phyloP scores from a whole-genome alignment of 2,113 vertebrate species.

The Drymodes brunneopygia region DNA sequence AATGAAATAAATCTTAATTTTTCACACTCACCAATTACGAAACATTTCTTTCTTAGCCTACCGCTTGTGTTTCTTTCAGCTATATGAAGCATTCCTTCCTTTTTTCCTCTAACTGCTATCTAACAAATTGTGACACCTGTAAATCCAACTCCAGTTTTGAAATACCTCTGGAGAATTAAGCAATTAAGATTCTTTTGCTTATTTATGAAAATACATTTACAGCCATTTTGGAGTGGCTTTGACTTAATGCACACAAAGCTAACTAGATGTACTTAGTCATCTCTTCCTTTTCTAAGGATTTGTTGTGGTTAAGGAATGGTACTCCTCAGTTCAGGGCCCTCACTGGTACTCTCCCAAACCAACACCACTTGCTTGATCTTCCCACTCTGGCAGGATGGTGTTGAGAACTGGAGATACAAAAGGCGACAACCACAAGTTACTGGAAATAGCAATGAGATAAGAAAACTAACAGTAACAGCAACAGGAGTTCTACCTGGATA shows the following conservation, averaged over 20 bases:
- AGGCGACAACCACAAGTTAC: background rate
- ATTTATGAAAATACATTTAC: background rate
- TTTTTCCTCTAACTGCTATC: background rate
- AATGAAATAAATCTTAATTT: background rate
- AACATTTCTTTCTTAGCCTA: background rate
- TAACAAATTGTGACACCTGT: background rate
- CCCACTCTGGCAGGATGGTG: background rate
- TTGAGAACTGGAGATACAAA: background rate
- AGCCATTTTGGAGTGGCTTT: background rate
- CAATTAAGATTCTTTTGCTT: background rate
- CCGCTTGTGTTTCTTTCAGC: background rate
- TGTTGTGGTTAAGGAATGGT: background rate
- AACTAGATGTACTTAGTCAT: background rate
- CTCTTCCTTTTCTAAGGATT: background rate
- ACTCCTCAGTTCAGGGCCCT: background rate
- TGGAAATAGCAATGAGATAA: background rate
- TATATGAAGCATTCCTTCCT: background rate
- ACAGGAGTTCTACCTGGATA: background rate
- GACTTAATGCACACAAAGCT: background rate
- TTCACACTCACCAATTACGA: background rate
- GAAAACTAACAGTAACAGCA: background rate
- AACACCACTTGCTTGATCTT: background rate
- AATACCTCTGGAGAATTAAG: background rate
- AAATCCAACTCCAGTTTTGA: background rate
- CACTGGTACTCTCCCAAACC: background rate